phyloP scores from a whole-genome alignment of 2,888 invertebrate genomes.

The Esperia sulphurella region DNA sequence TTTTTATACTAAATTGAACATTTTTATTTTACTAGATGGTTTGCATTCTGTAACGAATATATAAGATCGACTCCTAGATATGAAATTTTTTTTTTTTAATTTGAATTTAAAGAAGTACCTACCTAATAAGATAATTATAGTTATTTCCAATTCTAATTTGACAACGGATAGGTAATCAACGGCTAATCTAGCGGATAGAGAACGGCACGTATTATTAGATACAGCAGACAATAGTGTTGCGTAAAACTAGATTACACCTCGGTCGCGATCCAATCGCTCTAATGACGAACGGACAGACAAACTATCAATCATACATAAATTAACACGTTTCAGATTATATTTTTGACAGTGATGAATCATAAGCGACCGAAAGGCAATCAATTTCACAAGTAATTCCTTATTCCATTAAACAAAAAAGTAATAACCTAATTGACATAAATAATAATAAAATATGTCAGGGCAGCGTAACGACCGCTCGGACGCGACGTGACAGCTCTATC shows the following conservation, averaged over 20 bases:
- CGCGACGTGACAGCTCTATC: conserved; percentile 77
- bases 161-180: conserved; percentile 51
- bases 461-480: conserved; percentile 72
- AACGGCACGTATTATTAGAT: conserved; percentile 27
- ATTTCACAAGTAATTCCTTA: conserved; percentile 77
- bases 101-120: not conserved
- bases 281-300: conserved; percentile 56
- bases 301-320: conserved; percentile 77
- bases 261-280: conserved; percentile 41
- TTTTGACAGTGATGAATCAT: conserved; percentile 78
- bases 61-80: too few species aligned
- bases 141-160: conserved; percentile 41
- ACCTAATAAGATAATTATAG: not conserved
- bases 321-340: conserved; percentile 74
- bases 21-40: too few species aligned
- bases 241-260: conserved; percentile 70
- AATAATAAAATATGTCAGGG: conserved; percentile 79
- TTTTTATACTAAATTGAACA: too few species aligned
- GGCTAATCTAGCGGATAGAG: conserved; percentile 30
- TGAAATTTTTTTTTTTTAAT: too few species aligned
- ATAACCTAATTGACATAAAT: conserved; percentile 80
- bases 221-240: conserved; percentile 55
- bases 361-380: conserved; percentile 76
- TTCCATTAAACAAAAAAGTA: conserved; percentile 79
- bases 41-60: too few species aligned